phyloP scores from a whole-genome alignment of 2,113 vertebrate genomes.

The Cyrtonyx montezumae region DNA sequence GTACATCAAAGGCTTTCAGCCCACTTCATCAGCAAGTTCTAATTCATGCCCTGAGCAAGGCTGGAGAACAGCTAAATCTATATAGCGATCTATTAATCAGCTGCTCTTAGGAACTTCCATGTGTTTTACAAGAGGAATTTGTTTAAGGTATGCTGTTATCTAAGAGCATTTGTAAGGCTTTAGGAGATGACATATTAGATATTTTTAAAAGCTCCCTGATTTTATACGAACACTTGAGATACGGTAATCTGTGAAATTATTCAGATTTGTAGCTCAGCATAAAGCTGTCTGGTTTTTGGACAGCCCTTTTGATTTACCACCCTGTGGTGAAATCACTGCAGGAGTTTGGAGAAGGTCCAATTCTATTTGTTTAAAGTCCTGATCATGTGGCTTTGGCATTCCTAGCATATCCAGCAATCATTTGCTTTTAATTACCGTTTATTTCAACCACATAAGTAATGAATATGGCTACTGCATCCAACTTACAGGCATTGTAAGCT shows the following conservation, averaged over 20 bases:
- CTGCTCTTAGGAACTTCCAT: background rate
- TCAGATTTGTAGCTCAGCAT: conserved; percentile 36
- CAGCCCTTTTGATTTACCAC: conserved; percentile 69
- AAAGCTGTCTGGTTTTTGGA: conserved; percentile 63
- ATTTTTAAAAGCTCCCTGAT: conserved; percentile 30
- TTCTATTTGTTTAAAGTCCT: conserved; percentile 68
- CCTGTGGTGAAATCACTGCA: conserved; percentile 50
- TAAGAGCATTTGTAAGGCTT: background rate
- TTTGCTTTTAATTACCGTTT: conserved; percentile 79
- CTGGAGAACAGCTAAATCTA: background rate
- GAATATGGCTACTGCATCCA: conserved; percentile 46
- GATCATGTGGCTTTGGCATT: conserved; percentile 71
- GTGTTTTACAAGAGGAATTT: conserved; percentile 30
- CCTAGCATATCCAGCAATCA: conserved; percentile 61
- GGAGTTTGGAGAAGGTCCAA: conserved; percentile 69
- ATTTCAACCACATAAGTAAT: conserved; percentile 72
- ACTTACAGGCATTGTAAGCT: conserved; percentile 37
- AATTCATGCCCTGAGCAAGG: background rate
- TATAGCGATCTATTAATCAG: background rate
- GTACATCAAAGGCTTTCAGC: background rate
- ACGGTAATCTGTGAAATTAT: conserved; percentile 10
- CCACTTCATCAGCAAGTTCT: background rate
- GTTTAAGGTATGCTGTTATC: conserved; percentile 53
- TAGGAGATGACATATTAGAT: conserved; percentile 21
- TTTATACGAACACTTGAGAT: conserved; percentile 32